Conservation (phyloP, 2,888 invertebrate species). For the Apamea epomidion region DNA sequence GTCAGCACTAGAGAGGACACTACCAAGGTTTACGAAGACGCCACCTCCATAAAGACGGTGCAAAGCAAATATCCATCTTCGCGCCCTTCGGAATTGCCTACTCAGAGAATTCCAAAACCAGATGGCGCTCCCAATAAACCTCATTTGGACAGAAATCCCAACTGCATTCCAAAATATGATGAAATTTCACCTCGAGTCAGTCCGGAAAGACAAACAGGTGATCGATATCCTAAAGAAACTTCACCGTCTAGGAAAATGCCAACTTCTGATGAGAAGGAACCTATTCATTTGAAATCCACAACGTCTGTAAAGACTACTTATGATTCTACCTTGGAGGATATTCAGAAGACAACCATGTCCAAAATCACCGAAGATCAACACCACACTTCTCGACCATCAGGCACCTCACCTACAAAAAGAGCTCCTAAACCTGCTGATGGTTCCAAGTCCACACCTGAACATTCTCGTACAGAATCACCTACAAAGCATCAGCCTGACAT, state of each 20-base stretch:
- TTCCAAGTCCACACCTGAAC: conserved; percentile 18
- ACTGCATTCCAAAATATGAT: conserved; percentile 27
- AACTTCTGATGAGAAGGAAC: conserved; percentile 28
- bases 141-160: conserved; percentile 45
- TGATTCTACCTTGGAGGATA: conserved; percentile 60
- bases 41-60: conserved; percentile 3
- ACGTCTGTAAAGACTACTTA: conserved; percentile 58
- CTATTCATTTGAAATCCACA: conserved; percentile 60
- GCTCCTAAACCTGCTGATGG: conserved; percentile 16
- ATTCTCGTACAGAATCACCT: conserved; percentile 29
- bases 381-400: conserved; percentile 22
- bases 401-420: conserved; percentile 35
- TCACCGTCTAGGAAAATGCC: conserved; percentile 55
- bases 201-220: conserved; percentile 39
- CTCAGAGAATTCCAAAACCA: conserved; percentile 17
- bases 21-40: conserved; percentile 19
- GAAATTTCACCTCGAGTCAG: conserved; percentile 36
- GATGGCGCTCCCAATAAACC: conserved; percentile 43
- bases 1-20: conserved; percentile 54
- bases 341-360: conserved; percentile 51
- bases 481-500: conserved; percentile 30
- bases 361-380: conserved; percentile 42
- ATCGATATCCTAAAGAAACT: conserved; percentile 44
- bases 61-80: conserved; percentile 30
- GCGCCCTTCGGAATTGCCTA: conserved; percentile 23